Evolutionary conservation across 1,140 invertebrate genomes (phyloP).

Genomic region (Drosophila punjabiensis): DNA sequence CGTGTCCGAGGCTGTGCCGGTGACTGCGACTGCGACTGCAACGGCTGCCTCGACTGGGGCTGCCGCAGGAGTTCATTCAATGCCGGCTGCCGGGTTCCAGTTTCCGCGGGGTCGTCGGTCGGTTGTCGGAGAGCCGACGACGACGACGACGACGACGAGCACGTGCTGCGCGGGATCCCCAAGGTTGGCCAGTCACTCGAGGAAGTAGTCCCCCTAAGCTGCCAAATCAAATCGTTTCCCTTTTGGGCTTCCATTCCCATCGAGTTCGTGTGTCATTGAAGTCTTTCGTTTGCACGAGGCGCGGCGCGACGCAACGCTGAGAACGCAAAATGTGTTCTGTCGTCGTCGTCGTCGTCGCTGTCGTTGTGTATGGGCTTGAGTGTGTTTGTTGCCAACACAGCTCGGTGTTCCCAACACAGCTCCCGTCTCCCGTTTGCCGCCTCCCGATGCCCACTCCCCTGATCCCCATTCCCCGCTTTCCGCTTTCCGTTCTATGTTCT

Average conservation of each 20-base stretch:
- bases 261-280: slow-evolving; percentile 53
- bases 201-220: slow-evolving; percentile 32
- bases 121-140: slow-evolving; percentile 10
- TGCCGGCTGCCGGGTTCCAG: slow-evolving; percentile 56
- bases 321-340: slow-evolving; percentile 29
- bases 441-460: background rate
- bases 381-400: slow-evolving; percentile 27
- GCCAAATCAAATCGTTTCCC: slow-evolving; percentile 7
- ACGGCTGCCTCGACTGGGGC: no score
- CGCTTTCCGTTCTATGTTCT: background rate
- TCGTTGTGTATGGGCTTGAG: background rate
- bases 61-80: slow-evolving; percentile 65
- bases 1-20: slow-evolving; percentile 4
- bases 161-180: slow-evolving; percentile 51
- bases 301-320: background rate
- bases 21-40: background rate
- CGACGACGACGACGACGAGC: slow-evolving; percentile 21
- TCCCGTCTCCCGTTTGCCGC: background rate
- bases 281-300: slow-evolving; percentile 57
- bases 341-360: background rate
- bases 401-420: slow-evolving; percentile 11
- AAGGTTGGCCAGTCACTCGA: slow-evolving; percentile 40
- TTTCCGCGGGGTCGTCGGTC: slow-evolving; percentile 52
- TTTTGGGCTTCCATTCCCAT: slow-evolving; percentile 13
- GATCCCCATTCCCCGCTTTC: background rate